Evolutionary conservation across 2,113 vertebrate species (phyloP).

Genomic region (Chlorocebus sabaeus): DNA sequence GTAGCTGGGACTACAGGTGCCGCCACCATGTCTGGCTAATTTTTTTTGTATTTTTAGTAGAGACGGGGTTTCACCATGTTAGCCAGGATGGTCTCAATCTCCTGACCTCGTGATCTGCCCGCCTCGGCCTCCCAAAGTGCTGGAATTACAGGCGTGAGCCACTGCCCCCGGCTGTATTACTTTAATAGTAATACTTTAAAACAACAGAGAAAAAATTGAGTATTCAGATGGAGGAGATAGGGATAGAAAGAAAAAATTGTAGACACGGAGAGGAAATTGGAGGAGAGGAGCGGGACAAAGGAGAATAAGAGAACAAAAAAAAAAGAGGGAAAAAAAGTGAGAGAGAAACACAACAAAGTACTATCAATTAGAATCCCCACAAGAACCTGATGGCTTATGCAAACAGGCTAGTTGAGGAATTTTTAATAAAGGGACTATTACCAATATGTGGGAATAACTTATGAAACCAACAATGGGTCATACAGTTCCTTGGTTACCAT

Average conservation of each 20-base stretch:
- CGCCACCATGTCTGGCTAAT: too few species aligned
- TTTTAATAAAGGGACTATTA: not conserved
- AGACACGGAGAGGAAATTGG: not conserved
- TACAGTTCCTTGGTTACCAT: not conserved
- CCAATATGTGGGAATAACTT: not conserved
- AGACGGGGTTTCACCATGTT: too few species aligned
- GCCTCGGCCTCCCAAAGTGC: too few species aligned
- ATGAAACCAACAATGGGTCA: not conserved
- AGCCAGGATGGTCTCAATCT: too few species aligned
- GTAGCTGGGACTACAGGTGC: too few species aligned
- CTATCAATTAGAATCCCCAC: not conserved
- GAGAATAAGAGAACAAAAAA: not conserved
- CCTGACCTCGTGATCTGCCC: too few species aligned
- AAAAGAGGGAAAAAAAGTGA: not conserved
- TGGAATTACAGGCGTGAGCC: too few species aligned
- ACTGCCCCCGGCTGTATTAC: not conserved
- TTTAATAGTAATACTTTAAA: not conserved
- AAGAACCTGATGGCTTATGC: not conserved
- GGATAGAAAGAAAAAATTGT: not conserved
- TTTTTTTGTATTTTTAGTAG: too few species aligned
- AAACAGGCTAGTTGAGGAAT: not conserved
- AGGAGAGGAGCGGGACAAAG: not conserved
- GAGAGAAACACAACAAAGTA: not conserved
- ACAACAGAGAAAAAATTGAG: not conserved
- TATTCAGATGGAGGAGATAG: not conserved